Evolutionary conservation across 2,797 vertebrate species (phyloP), one percentile per base, ranked within the genome.

Genomic region (Alcedo atthis): DNA sequence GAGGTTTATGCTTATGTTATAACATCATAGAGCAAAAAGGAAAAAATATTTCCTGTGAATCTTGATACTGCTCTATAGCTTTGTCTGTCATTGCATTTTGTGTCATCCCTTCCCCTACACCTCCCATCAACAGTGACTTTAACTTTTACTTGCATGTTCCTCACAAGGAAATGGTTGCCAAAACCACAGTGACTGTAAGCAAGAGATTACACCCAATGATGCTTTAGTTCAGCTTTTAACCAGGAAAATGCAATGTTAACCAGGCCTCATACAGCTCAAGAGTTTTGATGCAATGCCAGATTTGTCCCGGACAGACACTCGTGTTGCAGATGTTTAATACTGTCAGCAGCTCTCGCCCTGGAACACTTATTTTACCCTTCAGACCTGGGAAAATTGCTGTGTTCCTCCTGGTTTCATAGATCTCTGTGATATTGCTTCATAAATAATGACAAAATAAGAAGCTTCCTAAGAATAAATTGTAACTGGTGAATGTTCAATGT

Each of bases 81-180:
- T 81, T 70, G 61, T 58, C 53, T 89, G 9, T 76, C 28, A 2
- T 17, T 77, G 74, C 32, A 11, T 62, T 85, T 80, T 42, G 43
- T 62, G 28, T 37, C 4, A 12, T 63, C 67, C 51, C 77, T 85
- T 71, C 54, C 49, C 83, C 84, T 76, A 74, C 20, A 5, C 51
- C 70, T 83, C 63, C 21, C 90, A n/a, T 79, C 64, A 86, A 1
- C 55, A 59, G 49, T n/a, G 76, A 30, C 89, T 80, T 83, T 40
- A 35, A 81, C 88, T 86, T 86, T 85, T 89, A 83, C 91, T 94
- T 3, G 2, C 9, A 16, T 86, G 71, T 61, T 87, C 43, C 63
- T 76, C 59, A 76, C 43, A 48, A 93, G 93, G 95, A 95, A 96
- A 94, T 81, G 90, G 85, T 92, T 93, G 73, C 85, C 32, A 78